Evolutionary conservation across 2,888 invertebrate species (phyloP), one percentile per base, ranked within the genome.

Genomic region (Perdita meconis): DNA sequence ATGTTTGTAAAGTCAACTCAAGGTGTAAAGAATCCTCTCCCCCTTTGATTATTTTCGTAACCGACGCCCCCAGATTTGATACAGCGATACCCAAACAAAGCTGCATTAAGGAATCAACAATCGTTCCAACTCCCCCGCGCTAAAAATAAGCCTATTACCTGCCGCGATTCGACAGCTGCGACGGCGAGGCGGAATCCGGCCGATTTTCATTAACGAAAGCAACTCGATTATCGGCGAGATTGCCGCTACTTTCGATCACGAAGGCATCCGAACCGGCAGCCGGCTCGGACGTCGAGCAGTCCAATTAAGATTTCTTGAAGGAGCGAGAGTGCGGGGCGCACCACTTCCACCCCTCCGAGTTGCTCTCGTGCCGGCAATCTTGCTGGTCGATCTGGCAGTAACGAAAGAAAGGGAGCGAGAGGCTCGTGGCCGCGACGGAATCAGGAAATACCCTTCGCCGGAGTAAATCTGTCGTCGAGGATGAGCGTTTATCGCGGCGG

Each of bases 291-390:
- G 40, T 34, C 57, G 75, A 83, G 75, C 71, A 38, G 84, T 84
- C 85, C 83, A 83, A 83, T 83, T 84, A 83, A 83, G 84, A 84
- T 83, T 76, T 78, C 82, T 82, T 75, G 55, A 51, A 72, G 80
- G 65, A 84, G 59, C 63, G 70, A 60, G 47, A 16, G 10, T 10
- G 47, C 30, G 6, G 10, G 10, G 47, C 30, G 6, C 30, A 30
- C 30, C 30, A 30, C 30, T 30, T 16, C 44, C 51, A 78, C 70
- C 67, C 55, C 59, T 51, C 30, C 42, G n/a, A n/a, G n/a, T 24
- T 13, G 50, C 66, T 40, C 65, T 53, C 8, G 26, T 42, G 55
- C 12, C 42, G 19, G 56, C 66, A 84, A 83, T 83, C 76, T 81
- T 53, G 47, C 68, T 66, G 59, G 16, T 73, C 64, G 67, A 84